Conservation (phyloP, 2,797 vertebrate species). For the Melanotaenia boesemani region DNA sequence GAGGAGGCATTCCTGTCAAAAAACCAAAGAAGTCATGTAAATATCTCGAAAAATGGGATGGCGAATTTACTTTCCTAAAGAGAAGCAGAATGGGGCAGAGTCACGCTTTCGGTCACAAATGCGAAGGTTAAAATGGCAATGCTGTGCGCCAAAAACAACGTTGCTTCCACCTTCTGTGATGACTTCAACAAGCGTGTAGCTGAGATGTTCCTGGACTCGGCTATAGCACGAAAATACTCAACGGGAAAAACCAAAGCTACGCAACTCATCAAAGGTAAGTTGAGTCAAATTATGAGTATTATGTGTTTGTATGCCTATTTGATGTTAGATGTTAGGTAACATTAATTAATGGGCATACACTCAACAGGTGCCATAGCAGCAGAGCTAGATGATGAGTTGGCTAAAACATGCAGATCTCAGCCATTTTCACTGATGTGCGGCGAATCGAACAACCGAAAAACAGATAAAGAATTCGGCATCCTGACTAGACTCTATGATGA, state of each 20-base stretch:
- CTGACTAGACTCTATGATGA: too few species aligned
- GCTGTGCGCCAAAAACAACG: background rate
- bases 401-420: conserved; percentile 7
- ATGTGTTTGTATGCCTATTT: background rate
- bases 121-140: background rate
- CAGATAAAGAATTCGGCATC: too few species aligned
- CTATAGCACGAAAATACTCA: background rate
- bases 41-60: too few species aligned
- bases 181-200: background rate
- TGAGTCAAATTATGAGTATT: background rate
- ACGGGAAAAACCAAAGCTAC: background rate
- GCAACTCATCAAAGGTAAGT: conserved; percentile 2
- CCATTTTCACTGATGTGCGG: conserved; percentile 8
- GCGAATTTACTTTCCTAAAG: too few species aligned
- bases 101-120: too few species aligned
- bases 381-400: conserved; percentile 1
- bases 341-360: background rate
- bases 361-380: conserved; percentile 8
- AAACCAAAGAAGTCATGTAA: too few species aligned
- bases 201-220: background rate
- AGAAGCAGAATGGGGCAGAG: too few species aligned
- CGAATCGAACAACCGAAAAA: background rate
- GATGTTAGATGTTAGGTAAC: background rate
- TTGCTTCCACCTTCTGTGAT: background rate
- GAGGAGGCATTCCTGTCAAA: too few species aligned